Conservation (phyloP, 2,797 vertebrate species). For the Cyclopterus lumpus region DNA sequence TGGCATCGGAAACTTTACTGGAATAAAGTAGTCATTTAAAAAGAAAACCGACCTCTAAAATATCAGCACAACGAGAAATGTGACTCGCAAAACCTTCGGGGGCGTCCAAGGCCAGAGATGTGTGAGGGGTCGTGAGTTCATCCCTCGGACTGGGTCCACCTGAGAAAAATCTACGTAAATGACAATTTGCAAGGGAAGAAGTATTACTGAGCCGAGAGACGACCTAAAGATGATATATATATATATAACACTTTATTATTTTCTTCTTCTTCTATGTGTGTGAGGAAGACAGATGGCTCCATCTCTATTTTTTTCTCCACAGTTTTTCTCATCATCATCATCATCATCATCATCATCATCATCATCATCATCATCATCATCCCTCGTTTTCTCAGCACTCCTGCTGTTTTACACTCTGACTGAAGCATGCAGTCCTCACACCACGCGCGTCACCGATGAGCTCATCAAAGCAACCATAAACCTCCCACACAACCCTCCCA, state of each 20-base stretch:
- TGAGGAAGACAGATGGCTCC: conserved; percentile 35
- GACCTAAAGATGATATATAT: no score
- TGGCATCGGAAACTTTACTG: conserved; percentile 9
- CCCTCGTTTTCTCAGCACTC: conserved; percentile 19
- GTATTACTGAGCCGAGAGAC: no score
- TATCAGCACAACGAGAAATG: conserved; percentile 9
- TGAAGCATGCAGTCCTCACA: conserved; percentile 57
- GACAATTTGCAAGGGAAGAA: neutral
- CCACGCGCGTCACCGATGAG: conserved; percentile 56
- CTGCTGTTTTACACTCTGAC: conserved; percentile 47
- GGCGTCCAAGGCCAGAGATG: no score
- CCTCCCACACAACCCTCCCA: conserved; percentile 59
- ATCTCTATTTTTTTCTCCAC: neutral
- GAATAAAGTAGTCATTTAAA: neutral
- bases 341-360: neutral
- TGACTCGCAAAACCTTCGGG: conserved; percentile 7
- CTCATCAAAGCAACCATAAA: conserved; percentile 81
- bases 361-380: neutral
- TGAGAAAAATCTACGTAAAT: neutral
- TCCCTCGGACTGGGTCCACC: conserved; percentile 3
- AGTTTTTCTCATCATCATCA: neutral
- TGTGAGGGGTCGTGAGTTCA: neutral
- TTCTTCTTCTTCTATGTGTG: conserved; percentile 1
- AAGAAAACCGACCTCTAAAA: conserved; percentile 18
- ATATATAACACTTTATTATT: no score